Evolutionary conservation across 1,140 invertebrate species (phyloP), one percentile per base, ranked within the genome.

Genomic region (Drosophila subpulchrella): DNA sequence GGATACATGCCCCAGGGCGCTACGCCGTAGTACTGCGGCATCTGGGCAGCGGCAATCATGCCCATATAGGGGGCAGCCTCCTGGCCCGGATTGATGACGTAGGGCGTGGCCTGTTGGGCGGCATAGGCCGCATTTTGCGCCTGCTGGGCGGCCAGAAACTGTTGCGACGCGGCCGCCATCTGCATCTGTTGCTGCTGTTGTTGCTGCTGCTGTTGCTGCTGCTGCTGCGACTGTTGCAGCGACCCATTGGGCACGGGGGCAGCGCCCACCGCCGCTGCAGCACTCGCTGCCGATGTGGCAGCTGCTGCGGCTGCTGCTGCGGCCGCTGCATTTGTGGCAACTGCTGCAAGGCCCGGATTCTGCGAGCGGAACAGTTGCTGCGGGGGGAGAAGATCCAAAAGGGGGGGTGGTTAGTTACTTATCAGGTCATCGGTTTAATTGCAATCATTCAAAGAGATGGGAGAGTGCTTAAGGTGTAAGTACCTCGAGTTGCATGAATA

Each of bases 331-430:
- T 96, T 95, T 93, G 94, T 90, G 20, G 95, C 92, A 92, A 94
- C 91, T 92, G 95, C 79, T 91, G 94, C 91, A 91, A 94, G 61
- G 93, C 93, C 91, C 93, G 94, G 91, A 90, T 96, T 96, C 89
- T 97, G 96, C 89, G 96, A 97, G 85, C 96, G 95, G 93, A 97
- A 97, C 66, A 97, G 93, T 96, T 97, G 96, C 96, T 97, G 94
- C 4, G 72, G 60, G 54, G 61, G 15, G 13, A 12, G 13, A 41
- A 36, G 12, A 48, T 1, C 12, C 20, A 1, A 42, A 36, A 73
- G 13, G 3, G 3, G 3, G 12, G 1, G 32, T 47, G 36, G 59
- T 58, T 15, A 17, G 24, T 50, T 50, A 51, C 68, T 42, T 56
- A 57, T 34, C 17, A 17, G 17, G 7, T 34, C 17, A 54, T 39